Percentiles rank a stretch among this genome's conserved stretches.
Evolutionary conservation across 2,888 invertebrate genomes (phyloP).

Genomic region (Apodemia mormo): DNA sequence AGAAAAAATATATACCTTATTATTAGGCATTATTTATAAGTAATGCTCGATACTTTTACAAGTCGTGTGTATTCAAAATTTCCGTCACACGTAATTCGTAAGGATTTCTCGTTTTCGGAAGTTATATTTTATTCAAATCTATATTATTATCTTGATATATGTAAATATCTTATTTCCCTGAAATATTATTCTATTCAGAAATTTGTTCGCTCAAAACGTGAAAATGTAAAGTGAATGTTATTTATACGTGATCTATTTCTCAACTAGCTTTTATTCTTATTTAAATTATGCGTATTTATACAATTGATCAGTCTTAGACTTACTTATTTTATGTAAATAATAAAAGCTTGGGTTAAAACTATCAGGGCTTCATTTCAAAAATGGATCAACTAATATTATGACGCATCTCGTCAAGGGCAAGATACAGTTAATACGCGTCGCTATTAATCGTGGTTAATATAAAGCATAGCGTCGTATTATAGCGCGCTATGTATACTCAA

Average conservation of each 20-base stretch:
- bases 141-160: slow-evolving; percentile 13
- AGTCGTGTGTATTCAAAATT: background rate
- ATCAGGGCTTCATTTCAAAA: too few species aligned
- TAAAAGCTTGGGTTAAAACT: too few species aligned
- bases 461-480: too few species aligned
- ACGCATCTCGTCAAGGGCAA: too few species aligned
- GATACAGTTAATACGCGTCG: too few species aligned
- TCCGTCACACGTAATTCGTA: slow-evolving; percentile 23
- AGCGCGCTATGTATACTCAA: too few species aligned
- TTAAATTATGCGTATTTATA: background rate
- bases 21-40: too few species aligned
- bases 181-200: slow-evolving; percentile 1
- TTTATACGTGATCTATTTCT: slow-evolving; percentile 1
- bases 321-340: too few species aligned
- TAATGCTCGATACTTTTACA: background rate
- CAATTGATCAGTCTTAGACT: too few species aligned
- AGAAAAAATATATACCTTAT: too few species aligned
- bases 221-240: background rate
- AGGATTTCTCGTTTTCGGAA: slow-evolving; percentile 15
- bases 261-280: background rate
- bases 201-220: background rate
- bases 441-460: too few species aligned
- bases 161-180: slow-evolving; percentile 14
- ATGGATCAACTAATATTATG: too few species aligned
- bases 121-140: slow-evolving; percentile 19